Percentiles rank a stretch among this genome's conserved stretches.
Conservation (phyloP, 2,797 vertebrate species). For the Galagoides demidoff region DNA sequence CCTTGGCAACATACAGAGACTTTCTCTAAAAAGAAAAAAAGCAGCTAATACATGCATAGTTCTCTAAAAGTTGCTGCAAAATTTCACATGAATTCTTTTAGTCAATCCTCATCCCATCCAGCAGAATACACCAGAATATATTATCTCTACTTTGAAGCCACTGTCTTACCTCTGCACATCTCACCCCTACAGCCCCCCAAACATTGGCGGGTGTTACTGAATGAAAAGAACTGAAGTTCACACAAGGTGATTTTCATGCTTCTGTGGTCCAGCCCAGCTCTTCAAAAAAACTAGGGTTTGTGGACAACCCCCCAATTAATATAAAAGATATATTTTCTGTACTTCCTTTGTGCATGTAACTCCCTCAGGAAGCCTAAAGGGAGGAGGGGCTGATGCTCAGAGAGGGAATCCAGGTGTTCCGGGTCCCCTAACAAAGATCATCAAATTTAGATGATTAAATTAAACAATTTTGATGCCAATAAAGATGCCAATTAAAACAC, state of each 20-base stretch:
- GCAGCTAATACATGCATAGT: neutral
- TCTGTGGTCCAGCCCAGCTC: neutral
- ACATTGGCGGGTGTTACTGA: neutral
- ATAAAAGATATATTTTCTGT: neutral
- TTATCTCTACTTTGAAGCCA: neutral
- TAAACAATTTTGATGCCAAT: no score
- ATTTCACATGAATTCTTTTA: neutral
- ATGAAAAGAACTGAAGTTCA: neutral
- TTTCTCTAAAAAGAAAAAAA: neutral
- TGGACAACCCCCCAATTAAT: neutral
- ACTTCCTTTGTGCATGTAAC: neutral
- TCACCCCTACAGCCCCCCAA: neutral
- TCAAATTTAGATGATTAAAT: no score
- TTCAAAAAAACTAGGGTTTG: neutral
- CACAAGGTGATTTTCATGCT: neutral
- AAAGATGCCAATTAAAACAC: neutral
- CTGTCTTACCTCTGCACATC: neutral
- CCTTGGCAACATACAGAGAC: neutral
- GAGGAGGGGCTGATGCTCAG: neutral
- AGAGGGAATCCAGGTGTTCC: neutral
- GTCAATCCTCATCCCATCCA: neutral
- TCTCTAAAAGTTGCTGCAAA: neutral
- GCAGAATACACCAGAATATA: accelerated
- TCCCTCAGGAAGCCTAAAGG: neutral
- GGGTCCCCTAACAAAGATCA: neutral